Evolutionary conservation across 2,113 vertebrate species (phyloP).

Genomic region (Bucco capensis): DNA sequence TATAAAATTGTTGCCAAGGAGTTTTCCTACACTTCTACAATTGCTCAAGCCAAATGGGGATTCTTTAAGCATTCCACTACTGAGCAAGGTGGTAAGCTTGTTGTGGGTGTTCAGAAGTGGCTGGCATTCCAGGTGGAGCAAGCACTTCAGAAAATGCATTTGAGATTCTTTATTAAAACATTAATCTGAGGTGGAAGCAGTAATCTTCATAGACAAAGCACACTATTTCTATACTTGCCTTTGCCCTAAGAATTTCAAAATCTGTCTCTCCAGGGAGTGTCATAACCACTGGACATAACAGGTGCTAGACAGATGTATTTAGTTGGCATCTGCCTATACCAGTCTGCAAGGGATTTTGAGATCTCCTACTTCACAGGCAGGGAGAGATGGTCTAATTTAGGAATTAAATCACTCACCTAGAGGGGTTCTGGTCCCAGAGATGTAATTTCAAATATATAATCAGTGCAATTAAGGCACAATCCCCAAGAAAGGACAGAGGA

Average conservation of each 20-base stretch:
- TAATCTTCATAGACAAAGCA: neutral
- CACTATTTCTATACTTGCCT: neutral
- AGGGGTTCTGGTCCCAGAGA: neutral
- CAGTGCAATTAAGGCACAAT: neutral
- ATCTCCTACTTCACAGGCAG: neutral
- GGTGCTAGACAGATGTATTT: neutral
- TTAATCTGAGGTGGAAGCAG: neutral
- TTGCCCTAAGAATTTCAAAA: neutral
- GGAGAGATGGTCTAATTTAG: neutral
- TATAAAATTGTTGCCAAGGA: neutral
- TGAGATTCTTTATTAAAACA: neutral
- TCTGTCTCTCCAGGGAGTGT: neutral
- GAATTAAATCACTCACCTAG: neutral
- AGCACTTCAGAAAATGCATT: neutral
- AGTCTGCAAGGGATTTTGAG: neutral
- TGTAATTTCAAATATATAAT: neutral
- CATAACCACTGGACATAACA: neutral
- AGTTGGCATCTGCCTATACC: neutral
- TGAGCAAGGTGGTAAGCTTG: neutral
- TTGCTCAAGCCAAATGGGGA: neutral
- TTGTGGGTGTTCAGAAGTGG: accelerated
- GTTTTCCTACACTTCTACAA: neutral
- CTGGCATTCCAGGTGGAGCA: neutral
- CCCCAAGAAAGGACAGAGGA: neutral
- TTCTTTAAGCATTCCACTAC: neutral